Conservation (phyloP, 2,113 vertebrate genomes). For the Onychostoma macrolepis region DNA sequence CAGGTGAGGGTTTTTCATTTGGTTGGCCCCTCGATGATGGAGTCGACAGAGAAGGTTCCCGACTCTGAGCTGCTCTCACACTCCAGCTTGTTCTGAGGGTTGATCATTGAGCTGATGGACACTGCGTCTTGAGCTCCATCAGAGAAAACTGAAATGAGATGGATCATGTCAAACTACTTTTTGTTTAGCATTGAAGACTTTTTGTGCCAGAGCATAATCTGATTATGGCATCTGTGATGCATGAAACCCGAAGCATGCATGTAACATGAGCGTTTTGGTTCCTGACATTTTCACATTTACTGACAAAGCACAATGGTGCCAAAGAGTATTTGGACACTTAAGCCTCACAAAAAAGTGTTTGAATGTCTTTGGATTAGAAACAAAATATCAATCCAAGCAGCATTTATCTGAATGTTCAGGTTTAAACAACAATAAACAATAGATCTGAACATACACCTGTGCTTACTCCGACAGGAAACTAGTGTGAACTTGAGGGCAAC, state of each 20-base stretch:
- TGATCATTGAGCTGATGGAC: conserved; percentile 79
- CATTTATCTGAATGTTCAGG: background rate
- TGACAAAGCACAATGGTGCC: background rate
- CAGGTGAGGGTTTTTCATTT: conserved; percentile 70
- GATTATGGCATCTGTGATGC: background rate
- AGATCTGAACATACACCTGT: background rate
- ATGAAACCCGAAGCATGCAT: background rate
- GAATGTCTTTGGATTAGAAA: conserved; percentile 14
- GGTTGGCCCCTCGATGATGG: conserved; percentile 71
- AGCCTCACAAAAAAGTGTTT: background rate
- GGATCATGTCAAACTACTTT: conserved; percentile 1
- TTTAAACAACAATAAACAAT: background rate
- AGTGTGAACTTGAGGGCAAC: background rate
- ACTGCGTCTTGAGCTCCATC: conserved; percentile 79
- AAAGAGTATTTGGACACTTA: conserved; percentile 10
- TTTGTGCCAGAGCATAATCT: background rate
- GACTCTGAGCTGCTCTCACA: conserved; percentile 75
- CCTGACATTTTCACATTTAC: conserved; percentile 3
- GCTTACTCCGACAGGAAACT: background rate
- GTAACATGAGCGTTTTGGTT: conserved; percentile 3
- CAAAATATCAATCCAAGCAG: conserved; percentile 2
- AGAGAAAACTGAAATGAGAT: conserved; percentile 80
- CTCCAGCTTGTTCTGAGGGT: conserved; percentile 79
- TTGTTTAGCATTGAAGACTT: background rate
- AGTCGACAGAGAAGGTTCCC: conserved; percentile 74